Conservation (phyloP, 2,113 vertebrate species). For the Acinonyx jubatus region DNA sequence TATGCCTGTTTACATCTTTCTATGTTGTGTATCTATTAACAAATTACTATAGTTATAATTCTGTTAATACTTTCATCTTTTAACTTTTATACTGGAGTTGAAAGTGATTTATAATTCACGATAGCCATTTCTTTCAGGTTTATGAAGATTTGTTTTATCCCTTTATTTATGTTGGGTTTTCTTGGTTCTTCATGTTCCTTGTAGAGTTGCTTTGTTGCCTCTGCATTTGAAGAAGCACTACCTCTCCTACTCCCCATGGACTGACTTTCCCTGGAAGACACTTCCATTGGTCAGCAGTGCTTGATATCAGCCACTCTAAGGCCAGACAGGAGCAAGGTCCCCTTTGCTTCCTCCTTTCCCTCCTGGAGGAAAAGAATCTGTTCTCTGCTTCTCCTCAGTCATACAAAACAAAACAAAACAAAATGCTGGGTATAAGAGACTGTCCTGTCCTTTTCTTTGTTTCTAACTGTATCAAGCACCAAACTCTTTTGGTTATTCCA, state of each 20-base stretch:
- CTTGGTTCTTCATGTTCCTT: neutral
- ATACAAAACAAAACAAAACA: neutral
- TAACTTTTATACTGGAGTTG: neutral
- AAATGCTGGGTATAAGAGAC: neutral
- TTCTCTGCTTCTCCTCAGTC: neutral
- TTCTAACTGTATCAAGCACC: neutral
- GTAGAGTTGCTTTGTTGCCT: neutral
- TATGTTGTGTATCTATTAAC: neutral
- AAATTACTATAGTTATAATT: neutral
- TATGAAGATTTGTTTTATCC: neutral
- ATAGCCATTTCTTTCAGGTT: neutral
- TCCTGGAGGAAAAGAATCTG: neutral
- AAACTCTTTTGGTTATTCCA: neutral
- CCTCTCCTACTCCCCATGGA: neutral
- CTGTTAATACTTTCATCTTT: neutral
- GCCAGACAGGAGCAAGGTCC: neutral
- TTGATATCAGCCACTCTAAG: neutral
- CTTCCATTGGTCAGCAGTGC: neutral
- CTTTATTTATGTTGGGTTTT: neutral
- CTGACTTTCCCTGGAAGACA: neutral
- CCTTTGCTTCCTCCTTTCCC: neutral
- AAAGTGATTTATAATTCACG: neutral
- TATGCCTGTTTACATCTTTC: neutral
- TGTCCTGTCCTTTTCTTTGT: neutral
- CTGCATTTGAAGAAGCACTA: neutral